phyloP scores from a whole-genome alignment of 2,113 vertebrate species.

The Catagonus wagneri region DNA sequence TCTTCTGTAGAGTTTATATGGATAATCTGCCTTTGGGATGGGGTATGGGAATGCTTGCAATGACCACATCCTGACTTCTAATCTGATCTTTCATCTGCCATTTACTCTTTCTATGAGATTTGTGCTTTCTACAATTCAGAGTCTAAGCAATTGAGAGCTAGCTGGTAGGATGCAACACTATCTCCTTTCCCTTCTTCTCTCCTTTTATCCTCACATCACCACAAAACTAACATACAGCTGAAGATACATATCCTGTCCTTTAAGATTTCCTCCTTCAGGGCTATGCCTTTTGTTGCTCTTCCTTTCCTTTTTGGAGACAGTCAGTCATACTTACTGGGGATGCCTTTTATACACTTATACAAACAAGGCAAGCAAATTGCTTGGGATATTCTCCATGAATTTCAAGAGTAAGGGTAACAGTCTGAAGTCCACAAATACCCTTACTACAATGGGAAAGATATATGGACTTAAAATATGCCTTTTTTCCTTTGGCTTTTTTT shows the following conservation, averaged over 20 bases:
- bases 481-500: background rate
- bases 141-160: slow-evolving; percentile 1
- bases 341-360: background rate
- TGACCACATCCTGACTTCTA: background rate
- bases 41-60: background rate
- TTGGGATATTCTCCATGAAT: background rate
- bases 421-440: background rate
- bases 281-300: background rate
- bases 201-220: background rate
- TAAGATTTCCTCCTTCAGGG: background rate
- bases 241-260: background rate
- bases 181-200: background rate
- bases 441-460: slow-evolving; percentile 1
- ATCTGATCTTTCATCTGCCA: background rate
- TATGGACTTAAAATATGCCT: background rate
- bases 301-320: background rate
- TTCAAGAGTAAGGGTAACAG: background rate
- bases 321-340: background rate
- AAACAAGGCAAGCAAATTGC: background rate
- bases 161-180: background rate
- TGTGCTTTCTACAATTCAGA: slow-evolving; percentile 15
- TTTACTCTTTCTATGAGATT: background rate
- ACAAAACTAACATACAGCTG: background rate
- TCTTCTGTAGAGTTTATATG: background rate
- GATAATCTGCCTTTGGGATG: background rate